Evolutionary conservation across 1,140 invertebrate genomes (phyloP), one percentile per base, ranked within the genome.

Genomic region (Periplaneta americana): DNA sequence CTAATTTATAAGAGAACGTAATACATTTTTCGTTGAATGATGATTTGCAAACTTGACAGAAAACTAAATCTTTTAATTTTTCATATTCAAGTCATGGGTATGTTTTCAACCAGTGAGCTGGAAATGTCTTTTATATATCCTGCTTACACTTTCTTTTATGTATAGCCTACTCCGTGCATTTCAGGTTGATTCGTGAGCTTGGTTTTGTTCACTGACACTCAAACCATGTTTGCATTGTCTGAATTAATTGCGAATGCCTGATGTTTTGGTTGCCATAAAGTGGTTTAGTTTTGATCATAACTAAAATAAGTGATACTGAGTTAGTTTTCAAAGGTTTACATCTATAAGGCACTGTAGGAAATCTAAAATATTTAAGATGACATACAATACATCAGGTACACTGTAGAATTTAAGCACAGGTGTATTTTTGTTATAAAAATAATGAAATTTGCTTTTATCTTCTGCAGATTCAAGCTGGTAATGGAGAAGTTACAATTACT

Each of bases 401-500:
- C n/a, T n/a, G n/a, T n/a, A 48, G 39, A 13, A 22, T 17, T 48
- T 48, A 22, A 48, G n/a, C 10, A 6, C 39, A 48, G n/a, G 39
- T 22, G 31, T 28, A 28, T 15, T 57, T 33, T 75, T 75, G 28
- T 75, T 10, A 6, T 75, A 10, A 57, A 57, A 57, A 57, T 57
- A 57, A 22, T 57, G 22, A 32, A 75, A 75, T 28, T 34, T 33
- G n/a, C 17, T 33, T 85, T 79, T 84, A 85, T 48, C 82, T 84
- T 84, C 88, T 89, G 82, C 85, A 94, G 96, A 99, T 99, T 84
- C 98, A 99, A 92, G 91, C 96, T 76, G 92, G 93, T 22, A 98
- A 98, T 91, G 98, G 98, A 15, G 98, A 99, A 92, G 99, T 99
- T 0, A 99, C 98, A 15, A 99, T 99, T 81, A 99, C 98, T 75